A percentile compares a stretch with the other conserved stretches of the same genome.
Evolutionary conservation across 2,797 vertebrate species (phyloP).

Genomic region (Sebastes steindachneri): DNA sequence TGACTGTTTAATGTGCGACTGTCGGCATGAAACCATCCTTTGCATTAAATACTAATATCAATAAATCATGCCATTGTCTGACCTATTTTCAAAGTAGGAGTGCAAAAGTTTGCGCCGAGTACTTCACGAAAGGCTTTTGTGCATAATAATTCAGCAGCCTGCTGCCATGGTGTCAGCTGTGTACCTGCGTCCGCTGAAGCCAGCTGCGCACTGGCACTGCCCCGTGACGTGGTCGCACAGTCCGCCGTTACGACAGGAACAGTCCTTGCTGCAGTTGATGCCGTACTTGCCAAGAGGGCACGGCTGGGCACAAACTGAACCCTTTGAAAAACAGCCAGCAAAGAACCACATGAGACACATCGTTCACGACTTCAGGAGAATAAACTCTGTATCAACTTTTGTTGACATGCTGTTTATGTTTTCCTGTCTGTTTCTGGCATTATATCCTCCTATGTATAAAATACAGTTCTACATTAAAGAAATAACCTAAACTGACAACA

Average conservation of each 20-base stretch:
- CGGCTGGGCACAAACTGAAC: slow-evolving; percentile 95
- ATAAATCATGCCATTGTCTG: slow-evolving; percentile 60
- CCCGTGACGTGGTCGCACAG: slow-evolving; percentile 94
- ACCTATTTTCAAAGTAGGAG: slow-evolving; percentile 51
- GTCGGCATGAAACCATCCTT: slow-evolving; percentile 44
- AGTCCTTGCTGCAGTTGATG: slow-evolving; percentile 97
- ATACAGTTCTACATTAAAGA: not conserved
- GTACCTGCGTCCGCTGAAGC: slow-evolving; percentile 96
- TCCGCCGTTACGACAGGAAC: slow-evolving; percentile 94
- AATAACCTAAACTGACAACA: not conserved
- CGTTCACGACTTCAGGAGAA: not conserved
- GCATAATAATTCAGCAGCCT: not conserved
- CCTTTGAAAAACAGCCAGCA: slow-evolving; percentile 79
- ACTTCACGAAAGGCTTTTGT: slow-evolving; percentile 21
- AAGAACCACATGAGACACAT: slow-evolving; percentile 5
- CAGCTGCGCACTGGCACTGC: slow-evolving; percentile 92
- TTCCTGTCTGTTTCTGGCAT: not conserved
- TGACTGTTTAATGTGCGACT: slow-evolving; percentile 40
- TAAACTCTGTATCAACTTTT: not conserved
- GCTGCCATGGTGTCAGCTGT: slow-evolving; percentile 17
- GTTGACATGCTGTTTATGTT: not conserved
- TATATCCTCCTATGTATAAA: not conserved
- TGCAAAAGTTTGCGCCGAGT: slow-evolving; percentile 30
- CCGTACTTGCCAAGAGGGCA: slow-evolving; percentile 93
- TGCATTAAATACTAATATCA: slow-evolving; percentile 54